Percentiles rank a stretch among this genome's conserved stretches.
Evolutionary conservation across 2,797 vertebrate genomes (phyloP).

Genomic region (Strix occidentalis): DNA sequence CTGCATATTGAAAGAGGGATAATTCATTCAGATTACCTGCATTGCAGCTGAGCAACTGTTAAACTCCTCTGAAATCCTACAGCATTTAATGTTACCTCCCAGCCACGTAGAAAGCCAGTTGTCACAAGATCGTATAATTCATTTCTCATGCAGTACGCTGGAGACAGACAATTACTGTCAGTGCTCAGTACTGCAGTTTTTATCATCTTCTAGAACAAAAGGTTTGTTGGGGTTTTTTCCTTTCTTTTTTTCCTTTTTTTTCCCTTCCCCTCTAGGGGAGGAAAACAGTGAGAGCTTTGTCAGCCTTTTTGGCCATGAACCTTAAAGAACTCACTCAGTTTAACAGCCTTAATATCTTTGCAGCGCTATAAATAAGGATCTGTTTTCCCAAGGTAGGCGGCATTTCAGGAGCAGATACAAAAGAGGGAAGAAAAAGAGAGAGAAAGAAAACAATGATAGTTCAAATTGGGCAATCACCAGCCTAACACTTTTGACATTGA

Average conservation of each 20-base stretch:
- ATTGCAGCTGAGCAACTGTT: slow-evolving; percentile 44
- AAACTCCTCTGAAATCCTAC: slow-evolving; percentile 43
- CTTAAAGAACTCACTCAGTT: slow-evolving; percentile 40
- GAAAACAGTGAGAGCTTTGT: neutral
- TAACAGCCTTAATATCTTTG: slow-evolving; percentile 51
- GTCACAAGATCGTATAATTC: slow-evolving; percentile 36
- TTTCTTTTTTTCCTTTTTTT: too few relatives aligned
- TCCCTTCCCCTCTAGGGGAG: neutral
- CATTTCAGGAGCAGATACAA: neutral
- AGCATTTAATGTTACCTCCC: slow-evolving; percentile 7
- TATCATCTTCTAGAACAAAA: slow-evolving; percentile 52
- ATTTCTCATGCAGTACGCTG: slow-evolving; percentile 32
- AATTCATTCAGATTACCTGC: slow-evolving; percentile 52
- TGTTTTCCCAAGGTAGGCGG: slow-evolving; percentile 26
- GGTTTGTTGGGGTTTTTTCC: neutral
- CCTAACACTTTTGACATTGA: slow-evolving; percentile 7
- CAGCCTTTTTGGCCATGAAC: slow-evolving; percentile 42
- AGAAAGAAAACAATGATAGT: slow-evolving; percentile 15
- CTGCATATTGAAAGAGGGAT: neutral
- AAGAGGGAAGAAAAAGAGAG: neutral
- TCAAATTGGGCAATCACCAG: neutral
- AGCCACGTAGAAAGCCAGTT: slow-evolving; percentile 2
- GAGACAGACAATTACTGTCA: slow-evolving; percentile 58
- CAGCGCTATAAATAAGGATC: slow-evolving; percentile 55
- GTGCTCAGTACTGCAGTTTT: slow-evolving; percentile 24